Conservation (phyloP, 1,140 invertebrate genomes). For the Drosophila bocqueti region DNA sequence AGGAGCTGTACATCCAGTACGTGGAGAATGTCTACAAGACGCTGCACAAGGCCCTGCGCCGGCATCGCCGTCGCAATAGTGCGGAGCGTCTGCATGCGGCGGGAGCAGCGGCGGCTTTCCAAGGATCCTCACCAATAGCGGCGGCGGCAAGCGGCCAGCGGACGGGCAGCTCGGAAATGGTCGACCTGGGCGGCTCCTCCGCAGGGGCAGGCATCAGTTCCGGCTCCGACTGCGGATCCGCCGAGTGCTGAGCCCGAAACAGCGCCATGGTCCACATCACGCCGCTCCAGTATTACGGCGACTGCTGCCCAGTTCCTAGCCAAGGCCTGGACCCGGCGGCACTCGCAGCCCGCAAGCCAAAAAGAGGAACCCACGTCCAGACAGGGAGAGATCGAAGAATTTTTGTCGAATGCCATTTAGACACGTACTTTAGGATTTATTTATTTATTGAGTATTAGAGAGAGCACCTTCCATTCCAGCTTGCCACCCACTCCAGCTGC, state of each 20-base stretch:
- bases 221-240: constrained; percentile 21
- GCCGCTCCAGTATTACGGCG: constrained; percentile 19
- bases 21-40: constrained; percentile 58
- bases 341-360: constrained; percentile 16
- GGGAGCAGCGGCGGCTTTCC: not conserved
- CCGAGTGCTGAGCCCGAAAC: constrained; percentile 21
- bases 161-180: constrained; percentile 37
- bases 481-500: not conserved
- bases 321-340: not conserved
- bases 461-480: constrained; percentile 32
- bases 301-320: not conserved
- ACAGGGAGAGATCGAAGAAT: constrained; percentile 46
- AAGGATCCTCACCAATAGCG: not conserved
- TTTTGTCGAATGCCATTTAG: constrained; percentile 77
- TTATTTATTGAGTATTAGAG: constrained; percentile 55
- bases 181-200: constrained; percentile 13
- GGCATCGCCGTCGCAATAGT: constrained; percentile 30
- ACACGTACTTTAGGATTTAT: constrained; percentile 60
- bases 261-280: not conserved
- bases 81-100: constrained; percentile 21
- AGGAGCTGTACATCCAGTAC: constrained; percentile 64
- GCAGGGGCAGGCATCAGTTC: constrained; percentile 5
- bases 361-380: constrained; percentile 24
- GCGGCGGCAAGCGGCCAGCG: constrained; percentile 6
- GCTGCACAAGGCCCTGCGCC: constrained; percentile 33